Percentiles rank a stretch among this genome's conserved stretches.
Evolutionary conservation across 2,797 vertebrate species (phyloP).

Genomic region (Anguilla obscura): DNA sequence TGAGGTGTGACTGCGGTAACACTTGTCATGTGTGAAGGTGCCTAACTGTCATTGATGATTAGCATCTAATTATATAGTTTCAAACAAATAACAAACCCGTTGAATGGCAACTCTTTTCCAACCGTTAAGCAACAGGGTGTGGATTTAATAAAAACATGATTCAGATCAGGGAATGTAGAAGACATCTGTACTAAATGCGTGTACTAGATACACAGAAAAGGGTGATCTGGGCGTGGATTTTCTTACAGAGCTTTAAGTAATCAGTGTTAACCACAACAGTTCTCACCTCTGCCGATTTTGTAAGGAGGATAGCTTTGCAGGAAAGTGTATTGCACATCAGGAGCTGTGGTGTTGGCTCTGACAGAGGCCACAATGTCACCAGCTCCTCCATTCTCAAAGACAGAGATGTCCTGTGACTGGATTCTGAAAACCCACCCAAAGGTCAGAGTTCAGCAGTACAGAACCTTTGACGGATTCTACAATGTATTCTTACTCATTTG

Average conservation of each 20-base stretch:
- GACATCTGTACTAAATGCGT: background rate
- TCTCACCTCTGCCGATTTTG: conserved; percentile 37
- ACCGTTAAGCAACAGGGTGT: background rate
- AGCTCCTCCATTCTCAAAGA: conserved; percentile 35
- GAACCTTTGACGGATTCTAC: background rate
- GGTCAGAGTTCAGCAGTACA: background rate
- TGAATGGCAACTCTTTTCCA: background rate
- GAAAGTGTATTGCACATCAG: conserved; percentile 37
- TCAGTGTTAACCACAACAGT: background rate
- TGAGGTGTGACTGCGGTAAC: background rate
- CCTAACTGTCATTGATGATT: background rate
- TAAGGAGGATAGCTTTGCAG: conserved; percentile 32
- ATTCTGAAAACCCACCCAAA: conserved; percentile 21
- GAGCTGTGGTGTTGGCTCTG: conserved; percentile 28
- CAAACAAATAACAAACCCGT: background rate
- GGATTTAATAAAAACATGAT: background rate
- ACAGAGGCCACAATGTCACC: conserved; percentile 31
- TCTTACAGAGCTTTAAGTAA: background rate
- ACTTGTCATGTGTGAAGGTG: background rate
- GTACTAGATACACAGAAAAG: background rate
- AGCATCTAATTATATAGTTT: background rate
- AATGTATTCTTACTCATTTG: background rate
- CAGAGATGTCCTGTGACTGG: conserved; percentile 35
- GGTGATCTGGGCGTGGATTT: background rate
- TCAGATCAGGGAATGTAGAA: background rate